Percentiles rank a stretch among this genome's conserved stretches.
phyloP scores from a whole-genome alignment of 2,888 invertebrate genomes.

The Sinodicranocentrus sp. region DNA sequence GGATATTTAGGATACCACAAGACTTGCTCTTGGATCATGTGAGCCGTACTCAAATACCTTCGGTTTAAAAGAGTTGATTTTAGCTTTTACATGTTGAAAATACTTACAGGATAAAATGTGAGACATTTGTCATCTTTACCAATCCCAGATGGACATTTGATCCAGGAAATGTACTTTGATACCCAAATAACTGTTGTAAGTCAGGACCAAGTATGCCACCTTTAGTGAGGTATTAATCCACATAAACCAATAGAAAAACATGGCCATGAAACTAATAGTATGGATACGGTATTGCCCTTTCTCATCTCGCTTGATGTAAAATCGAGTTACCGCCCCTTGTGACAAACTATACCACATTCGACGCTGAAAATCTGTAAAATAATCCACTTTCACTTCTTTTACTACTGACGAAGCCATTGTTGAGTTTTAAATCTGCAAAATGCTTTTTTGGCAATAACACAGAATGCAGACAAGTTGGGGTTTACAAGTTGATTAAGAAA shows the following conservation, averaged over 20 bases:
- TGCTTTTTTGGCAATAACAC: no score
- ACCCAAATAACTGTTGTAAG: constrained; percentile 50
- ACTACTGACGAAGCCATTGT: background rate
- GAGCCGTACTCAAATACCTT: constrained; percentile 63
- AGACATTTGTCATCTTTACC: no score
- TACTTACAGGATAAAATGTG: no score
- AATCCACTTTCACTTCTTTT: constrained; percentile 25
- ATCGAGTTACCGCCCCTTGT: constrained; percentile 56
- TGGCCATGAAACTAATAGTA: constrained; percentile 36
- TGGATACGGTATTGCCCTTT: constrained; percentile 52
- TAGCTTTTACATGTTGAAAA: background rate
- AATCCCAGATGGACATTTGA: constrained; percentile 68
- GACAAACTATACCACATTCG: constrained; percentile 62
- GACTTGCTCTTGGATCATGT: constrained; percentile 64
- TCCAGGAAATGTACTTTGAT: constrained; percentile 63
- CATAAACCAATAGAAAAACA: constrained; percentile 65
- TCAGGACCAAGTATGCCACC: constrained; percentile 46
- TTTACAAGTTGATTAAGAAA: no score
- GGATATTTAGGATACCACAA: constrained; percentile 68
- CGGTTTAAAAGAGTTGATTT: background rate
- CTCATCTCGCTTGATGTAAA: constrained; percentile 52
- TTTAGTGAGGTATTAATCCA: constrained; percentile 66
- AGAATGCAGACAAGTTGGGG: no score
- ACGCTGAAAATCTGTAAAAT: constrained; percentile 63
- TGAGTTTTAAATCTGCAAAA: no score